phyloP scores from a whole-genome alignment of 2,113 vertebrate species.

The Clarias batrachus region DNA sequence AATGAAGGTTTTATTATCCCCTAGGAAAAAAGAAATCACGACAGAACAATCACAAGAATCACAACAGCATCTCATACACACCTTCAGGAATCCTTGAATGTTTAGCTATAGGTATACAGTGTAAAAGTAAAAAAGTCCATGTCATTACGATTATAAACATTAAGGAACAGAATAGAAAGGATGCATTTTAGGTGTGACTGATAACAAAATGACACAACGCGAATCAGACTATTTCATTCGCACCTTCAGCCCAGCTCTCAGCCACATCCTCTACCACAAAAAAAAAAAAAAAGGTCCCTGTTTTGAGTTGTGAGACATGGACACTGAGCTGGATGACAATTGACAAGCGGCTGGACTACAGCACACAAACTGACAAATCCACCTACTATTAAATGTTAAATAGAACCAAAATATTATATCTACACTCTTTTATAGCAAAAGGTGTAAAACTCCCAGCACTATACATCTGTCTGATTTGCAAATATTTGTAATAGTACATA shows the following conservation, averaged over 20 bases:
- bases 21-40: background rate
- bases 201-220: background rate
- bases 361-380: background rate
- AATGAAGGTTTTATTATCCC: background rate
- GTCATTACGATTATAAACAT: background rate
- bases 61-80: background rate
- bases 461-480: background rate
- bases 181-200: background rate
- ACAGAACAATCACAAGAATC: background rate
- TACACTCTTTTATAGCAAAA: background rate
- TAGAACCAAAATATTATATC: background rate
- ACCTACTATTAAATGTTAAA: background rate
- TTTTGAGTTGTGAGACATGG: background rate
- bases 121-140: background rate
- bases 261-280: slow-evolving; percentile 32
- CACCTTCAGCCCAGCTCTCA: slow-evolving; percentile 8
- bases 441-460: no score
- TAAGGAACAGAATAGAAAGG: background rate
- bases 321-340: background rate
- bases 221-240: background rate
- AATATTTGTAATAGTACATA: background rate
- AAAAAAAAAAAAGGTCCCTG: background rate
- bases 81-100: background rate
- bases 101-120: background rate
- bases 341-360: background rate